These are phyloP conservation scores for Pristis pectinata DNA, from an alignment of 2,797 vertebrate genomes.

Conservation along the genomic window DNA sequence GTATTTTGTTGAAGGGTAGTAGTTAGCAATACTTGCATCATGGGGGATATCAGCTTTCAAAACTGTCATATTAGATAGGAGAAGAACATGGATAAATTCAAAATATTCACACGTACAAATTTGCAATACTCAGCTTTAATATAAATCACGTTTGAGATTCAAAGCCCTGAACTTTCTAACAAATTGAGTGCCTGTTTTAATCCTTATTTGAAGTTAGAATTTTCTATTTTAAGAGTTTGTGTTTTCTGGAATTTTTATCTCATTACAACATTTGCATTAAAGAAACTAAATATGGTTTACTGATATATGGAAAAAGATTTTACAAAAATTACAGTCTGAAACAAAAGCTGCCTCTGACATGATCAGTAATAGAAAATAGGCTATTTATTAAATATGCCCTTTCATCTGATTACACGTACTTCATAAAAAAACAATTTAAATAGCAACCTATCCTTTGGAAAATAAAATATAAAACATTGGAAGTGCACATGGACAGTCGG, in stretches of 20 bases:
- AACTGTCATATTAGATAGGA: neutral
- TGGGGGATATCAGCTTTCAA: neutral
- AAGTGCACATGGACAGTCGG: neutral
- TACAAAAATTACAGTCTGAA: slow-evolving; percentile 10
- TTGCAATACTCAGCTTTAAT: neutral
- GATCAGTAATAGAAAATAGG: neutral
- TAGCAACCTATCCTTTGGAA: neutral
- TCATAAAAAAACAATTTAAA: neutral
- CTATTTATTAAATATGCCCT: neutral
- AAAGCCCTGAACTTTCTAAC: neutral
- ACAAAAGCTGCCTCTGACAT: neutral
- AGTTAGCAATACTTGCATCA: slow-evolving; percentile 13
- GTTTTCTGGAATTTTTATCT: neutral
- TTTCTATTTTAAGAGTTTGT: slow-evolving; percentile 17
- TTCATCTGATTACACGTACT: slow-evolving; percentile 7
- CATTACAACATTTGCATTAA: neutral
- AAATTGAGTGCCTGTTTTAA: slow-evolving; percentile 22
- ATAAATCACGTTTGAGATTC: neutral
- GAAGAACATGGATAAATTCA: neutral
- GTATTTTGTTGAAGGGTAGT: neutral
- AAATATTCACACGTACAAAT: neutral
- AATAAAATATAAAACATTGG: neutral
- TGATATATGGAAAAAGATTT: slow-evolving; percentile 7
- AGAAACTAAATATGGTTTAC: neutral
- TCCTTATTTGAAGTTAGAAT: slow-evolving; percentile 2